These are phyloP conservation scores for Tuberolachnus salignus DNA, from an alignment of 2,888 invertebrate genomes.

Conservation along the genomic window DNA sequence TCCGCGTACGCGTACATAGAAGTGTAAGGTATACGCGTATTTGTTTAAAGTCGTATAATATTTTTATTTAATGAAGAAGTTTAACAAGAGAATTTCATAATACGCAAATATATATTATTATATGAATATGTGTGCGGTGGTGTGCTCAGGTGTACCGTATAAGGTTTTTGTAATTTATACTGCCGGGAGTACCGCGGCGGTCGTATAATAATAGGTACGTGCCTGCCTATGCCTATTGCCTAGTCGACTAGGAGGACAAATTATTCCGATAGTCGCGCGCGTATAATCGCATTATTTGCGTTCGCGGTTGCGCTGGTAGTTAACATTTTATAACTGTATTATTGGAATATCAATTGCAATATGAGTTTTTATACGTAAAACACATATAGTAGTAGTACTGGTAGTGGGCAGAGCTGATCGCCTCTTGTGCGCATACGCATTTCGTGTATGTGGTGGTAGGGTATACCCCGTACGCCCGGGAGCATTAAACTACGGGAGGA, in stretches of 20 bases:
- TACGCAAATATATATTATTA: not conserved
- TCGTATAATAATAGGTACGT: not conserved
- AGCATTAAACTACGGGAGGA: slow-evolving; percentile 35
- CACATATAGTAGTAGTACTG: not conserved
- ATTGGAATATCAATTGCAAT: slow-evolving; percentile 27
- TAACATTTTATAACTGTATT: slow-evolving; percentile 55
- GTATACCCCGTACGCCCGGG: not conserved
- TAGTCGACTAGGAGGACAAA: slow-evolving; percentile 18
- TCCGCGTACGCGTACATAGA: not conserved
- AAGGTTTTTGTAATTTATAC: slow-evolving; percentile 28
- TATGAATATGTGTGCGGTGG: not conserved
- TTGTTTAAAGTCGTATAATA: not conserved
- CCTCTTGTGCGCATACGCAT: too few species aligned
- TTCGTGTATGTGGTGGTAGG: slow-evolving; percentile 12
- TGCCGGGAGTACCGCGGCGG: not conserved
- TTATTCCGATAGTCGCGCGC: slow-evolving; percentile 36
- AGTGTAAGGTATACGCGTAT: not conserved
- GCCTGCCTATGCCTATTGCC: too few species aligned
- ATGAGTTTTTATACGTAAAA: slow-evolving; percentile 22
- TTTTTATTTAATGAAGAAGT: not conserved
- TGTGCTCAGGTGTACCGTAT: slow-evolving; percentile 1
- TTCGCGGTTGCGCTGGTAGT: slow-evolving; percentile 39
- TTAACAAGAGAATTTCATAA: not conserved
- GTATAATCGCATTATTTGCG: slow-evolving; percentile 14
- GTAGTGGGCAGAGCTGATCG: too few species aligned